Percentiles rank a stretch among this genome's conserved stretches.
These are phyloP conservation scores for Forbesichthys papilliferus DNA, from an alignment of 2,113 vertebrate species.

Conservation along the genomic window DNA sequence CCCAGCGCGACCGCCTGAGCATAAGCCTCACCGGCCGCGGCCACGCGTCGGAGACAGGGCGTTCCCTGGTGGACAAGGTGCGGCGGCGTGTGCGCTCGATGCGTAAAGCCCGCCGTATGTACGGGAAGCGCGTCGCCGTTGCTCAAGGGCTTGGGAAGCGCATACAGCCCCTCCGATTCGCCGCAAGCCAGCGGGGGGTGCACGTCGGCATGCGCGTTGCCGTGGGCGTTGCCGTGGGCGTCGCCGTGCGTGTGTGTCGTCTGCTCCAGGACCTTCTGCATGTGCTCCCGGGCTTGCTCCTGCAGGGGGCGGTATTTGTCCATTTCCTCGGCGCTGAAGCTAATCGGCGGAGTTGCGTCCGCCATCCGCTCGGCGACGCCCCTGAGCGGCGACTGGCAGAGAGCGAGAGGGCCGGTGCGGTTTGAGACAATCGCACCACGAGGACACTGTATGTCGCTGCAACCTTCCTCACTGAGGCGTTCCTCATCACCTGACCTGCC, in stretches of 20 bases:
- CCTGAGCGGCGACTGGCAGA: slow-evolving; percentile 66
- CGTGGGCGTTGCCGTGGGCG: slow-evolving; percentile 68
- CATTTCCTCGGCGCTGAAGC: slow-evolving; percentile 92
- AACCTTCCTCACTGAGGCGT: slow-evolving; percentile 17
- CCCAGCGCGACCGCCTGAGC: slow-evolving; percentile 42
- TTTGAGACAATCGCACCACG: slow-evolving; percentile 72
- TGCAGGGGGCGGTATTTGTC: slow-evolving; percentile 94
- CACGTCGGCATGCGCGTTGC: slow-evolving; percentile 45
- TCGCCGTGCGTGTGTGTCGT: slow-evolving; percentile 72
- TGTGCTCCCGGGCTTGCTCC: slow-evolving; percentile 93
- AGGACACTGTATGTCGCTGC: slow-evolving; percentile 57
- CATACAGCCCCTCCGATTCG: slow-evolving; percentile 45
- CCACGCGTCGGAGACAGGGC: slow-evolving; percentile 35
- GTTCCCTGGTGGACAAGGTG: slow-evolving; percentile 37
- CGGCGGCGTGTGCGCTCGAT: slow-evolving; percentile 40
- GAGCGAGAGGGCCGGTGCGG: slow-evolving; percentile 65
- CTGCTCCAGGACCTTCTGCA: slow-evolving; percentile 90
- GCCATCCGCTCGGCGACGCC: slow-evolving; percentile 70
- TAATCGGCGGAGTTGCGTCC: slow-evolving; percentile 84
- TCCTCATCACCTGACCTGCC: slow-evolving; percentile 45
- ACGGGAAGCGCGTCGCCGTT: slow-evolving; percentile 42
- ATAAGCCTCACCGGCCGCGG: slow-evolving; percentile 45
- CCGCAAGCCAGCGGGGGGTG: slow-evolving; percentile 18
- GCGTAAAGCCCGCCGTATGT: not conserved
- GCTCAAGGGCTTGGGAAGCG: slow-evolving; percentile 56